phyloP scores from a whole-genome alignment of 2,888 invertebrate species.

The Ferrisia virgata region DNA sequence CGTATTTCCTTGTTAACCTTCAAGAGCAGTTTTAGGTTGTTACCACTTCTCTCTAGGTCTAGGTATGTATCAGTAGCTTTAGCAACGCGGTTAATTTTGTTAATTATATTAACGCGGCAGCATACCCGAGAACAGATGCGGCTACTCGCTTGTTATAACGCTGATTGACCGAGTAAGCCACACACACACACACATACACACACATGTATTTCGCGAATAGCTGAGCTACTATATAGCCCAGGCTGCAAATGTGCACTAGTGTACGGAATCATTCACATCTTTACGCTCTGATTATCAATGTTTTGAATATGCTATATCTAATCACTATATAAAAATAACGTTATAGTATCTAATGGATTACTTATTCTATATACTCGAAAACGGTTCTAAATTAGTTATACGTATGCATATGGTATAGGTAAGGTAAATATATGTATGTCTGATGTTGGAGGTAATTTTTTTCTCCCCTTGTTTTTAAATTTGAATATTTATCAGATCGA shows the following conservation, averaged over 20 bases:
- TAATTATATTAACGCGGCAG: constrained; percentile 4
- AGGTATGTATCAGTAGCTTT: neutral
- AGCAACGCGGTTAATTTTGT: neutral
- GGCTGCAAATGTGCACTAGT: neutral
- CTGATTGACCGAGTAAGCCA: constrained; percentile 36
- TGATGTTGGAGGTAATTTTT: too few relatives aligned
- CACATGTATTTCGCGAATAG: constrained; percentile 20
- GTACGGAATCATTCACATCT: constrained; percentile 31
- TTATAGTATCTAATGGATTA: neutral
- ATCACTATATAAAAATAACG: constrained; percentile 4
- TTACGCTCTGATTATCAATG: constrained; percentile 24
- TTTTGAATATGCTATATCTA: neutral
- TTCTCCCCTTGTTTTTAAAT: too few relatives aligned
- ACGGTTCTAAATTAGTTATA: neutral
- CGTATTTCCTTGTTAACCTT: constrained; percentile 4
- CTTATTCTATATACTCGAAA: neutral
- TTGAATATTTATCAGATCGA: too few relatives aligned
- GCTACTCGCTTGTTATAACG: constrained; percentile 22
- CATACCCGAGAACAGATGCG: neutral
- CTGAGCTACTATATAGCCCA: too few relatives aligned
- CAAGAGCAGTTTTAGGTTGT: constrained; percentile 6
- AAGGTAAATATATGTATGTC: too few relatives aligned
- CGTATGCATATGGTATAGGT: too few relatives aligned
- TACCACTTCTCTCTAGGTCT: neutral
- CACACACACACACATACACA: too few relatives aligned